A percentile compares a stretch with the other conserved stretches of the same genome.
Evolutionary conservation across 1,140 invertebrate genomes (phyloP).

Genomic region (Papilio polyxenes): DNA sequence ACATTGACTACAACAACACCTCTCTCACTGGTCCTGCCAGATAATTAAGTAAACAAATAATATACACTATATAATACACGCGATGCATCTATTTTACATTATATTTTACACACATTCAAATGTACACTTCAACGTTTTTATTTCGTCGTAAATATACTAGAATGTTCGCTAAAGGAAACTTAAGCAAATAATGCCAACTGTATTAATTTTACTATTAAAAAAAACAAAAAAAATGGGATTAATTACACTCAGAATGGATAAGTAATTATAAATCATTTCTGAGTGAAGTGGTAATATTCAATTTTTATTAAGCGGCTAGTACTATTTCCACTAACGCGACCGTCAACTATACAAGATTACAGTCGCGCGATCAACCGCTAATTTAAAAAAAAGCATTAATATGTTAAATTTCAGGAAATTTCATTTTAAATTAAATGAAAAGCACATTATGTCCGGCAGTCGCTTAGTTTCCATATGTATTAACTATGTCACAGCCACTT

Average conservation of each 20-base stretch:
- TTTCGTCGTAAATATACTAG: constrained; percentile 29
- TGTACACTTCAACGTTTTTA: constrained; percentile 22
- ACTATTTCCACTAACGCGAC: background rate
- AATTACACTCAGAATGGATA: background rate
- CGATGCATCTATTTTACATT: constrained; percentile 58
- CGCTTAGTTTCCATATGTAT: constrained; percentile 53
- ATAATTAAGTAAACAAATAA: constrained; percentile 50
- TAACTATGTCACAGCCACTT: constrained; percentile 74
- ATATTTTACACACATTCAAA: constrained; percentile 36
- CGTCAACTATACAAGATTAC: too few relatives aligned
- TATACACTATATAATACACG: constrained; percentile 69
- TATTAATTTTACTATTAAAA: background rate
- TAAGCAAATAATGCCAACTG: constrained; percentile 30
- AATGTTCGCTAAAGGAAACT: constrained; percentile 35
- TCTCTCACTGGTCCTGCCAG: constrained; percentile 63
- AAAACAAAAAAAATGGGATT: background rate
- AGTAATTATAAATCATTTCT: background rate
- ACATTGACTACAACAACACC: background rate
- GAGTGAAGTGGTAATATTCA: background rate
- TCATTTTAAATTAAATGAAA: background rate
- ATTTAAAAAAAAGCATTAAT: background rate
- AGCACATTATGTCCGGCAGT: constrained; percentile 48
- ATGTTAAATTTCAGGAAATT: background rate
- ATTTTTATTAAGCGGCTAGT: too few relatives aligned
- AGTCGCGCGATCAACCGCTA: background rate